Base-by-base conservation (phyloP, 2,888 invertebrate genomes). In the Pachydiplax longipennis region DNA sequence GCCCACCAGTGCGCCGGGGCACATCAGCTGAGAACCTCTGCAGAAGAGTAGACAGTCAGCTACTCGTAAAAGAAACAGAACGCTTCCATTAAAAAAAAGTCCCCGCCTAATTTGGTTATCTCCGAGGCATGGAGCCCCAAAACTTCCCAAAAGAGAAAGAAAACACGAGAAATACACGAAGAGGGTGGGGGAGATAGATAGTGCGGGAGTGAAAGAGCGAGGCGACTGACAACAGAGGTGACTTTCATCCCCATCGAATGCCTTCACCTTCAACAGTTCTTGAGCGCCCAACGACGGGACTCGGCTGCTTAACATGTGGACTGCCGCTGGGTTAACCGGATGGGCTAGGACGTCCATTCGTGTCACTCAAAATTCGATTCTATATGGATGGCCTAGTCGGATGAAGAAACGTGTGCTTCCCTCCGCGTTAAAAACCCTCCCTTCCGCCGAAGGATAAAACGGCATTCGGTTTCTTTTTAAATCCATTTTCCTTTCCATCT, bases 331-430 rank as follows among this genome's bases (percentile, higher is more conserved):
- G 73, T 25, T 53, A 73, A 31, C 73, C 73, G 73, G 73, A 73
- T 10, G 31, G 73, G 73, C 73, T 73, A 53, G 83, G 83, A 83
- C 53, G 83, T 83, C 83, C 44, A 83, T 53, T 83, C 15, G 83
- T 53, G 53, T 53, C 83, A 53, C 83, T 83, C 53, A 83, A 83
- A 83, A 83, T 83, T 83, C 83, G 31, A 53, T 53, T 53, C 83
- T 83, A 83, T 83, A 83, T 53, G 83, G 83, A 83, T 53, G 83
- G 53, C 83, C 83, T 83, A 83, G 31, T 53, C 83, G 53, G 83
- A 12, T 5, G 53, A 53, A 53, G 83, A 83, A 83, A 83, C 48
- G 44, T 25, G 48, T 25, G 44, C 82, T 48, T 44, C 44, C 37
- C 37, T 31, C 81, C n/a, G 44, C n/a, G 40, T 65, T 73, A 31